phyloP scores from a whole-genome alignment of 2,797 vertebrate species.

The Anomalospiza imberbis region DNA sequence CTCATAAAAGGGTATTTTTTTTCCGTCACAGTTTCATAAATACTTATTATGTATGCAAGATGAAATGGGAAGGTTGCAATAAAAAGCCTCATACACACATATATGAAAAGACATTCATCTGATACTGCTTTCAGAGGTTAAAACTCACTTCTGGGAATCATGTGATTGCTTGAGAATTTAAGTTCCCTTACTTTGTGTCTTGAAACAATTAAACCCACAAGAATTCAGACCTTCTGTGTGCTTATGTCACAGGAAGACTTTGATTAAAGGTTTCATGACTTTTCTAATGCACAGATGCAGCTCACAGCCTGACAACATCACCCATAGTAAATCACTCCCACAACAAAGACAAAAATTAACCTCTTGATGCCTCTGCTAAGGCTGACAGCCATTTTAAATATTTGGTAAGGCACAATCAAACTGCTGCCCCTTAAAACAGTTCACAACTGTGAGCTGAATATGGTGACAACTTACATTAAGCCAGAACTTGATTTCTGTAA shows the following conservation, averaged over 20 bases:
- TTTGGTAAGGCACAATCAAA: slow-evolving; percentile 17
- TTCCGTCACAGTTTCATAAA: background rate
- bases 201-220: background rate
- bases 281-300: background rate
- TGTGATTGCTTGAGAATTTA: background rate
- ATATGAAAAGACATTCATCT: background rate
- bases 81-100: background rate
- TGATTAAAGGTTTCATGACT: background rate
- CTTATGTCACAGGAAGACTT: background rate
- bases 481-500: background rate
- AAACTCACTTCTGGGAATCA: background rate
- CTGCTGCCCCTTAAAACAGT: background rate
- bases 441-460: background rate
- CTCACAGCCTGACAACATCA: background rate
- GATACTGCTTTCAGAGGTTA: background rate
- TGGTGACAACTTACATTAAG: background rate
- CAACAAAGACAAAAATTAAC: background rate
- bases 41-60: background rate
- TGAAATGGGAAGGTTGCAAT: background rate
- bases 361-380: background rate
- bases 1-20: background rate
- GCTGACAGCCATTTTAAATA: slow-evolving; percentile 16
- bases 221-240: background rate
- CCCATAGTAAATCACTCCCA: background rate
- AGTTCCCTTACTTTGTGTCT: background rate